phyloP scores from a whole-genome alignment of 2,888 invertebrate species.

The Tortricodes alternella region DNA sequence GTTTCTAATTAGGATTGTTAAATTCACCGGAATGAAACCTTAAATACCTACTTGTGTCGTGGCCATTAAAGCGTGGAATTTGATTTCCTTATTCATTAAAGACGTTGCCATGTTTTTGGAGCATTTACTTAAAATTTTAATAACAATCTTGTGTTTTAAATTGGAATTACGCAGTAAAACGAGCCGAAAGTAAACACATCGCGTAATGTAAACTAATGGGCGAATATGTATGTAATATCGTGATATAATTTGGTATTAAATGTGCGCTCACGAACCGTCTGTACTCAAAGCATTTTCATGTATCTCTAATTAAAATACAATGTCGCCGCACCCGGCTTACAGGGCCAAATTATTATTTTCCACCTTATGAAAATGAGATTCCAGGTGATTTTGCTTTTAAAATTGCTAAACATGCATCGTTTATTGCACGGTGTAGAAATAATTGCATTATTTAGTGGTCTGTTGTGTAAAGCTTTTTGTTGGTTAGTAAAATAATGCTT shows the following conservation, averaged over 20 bases:
- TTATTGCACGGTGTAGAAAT: neutral
- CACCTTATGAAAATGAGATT: slow-evolving; percentile 65
- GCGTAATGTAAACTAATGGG: slow-evolving; percentile 21
- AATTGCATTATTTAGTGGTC: slow-evolving; percentile 5
- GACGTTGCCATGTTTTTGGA: slow-evolving; percentile 1
- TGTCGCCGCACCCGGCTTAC: slow-evolving; percentile 60
- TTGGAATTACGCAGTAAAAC: slow-evolving; percentile 3
- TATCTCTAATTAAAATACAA: too few relatives aligned
- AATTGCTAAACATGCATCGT: slow-evolving; percentile 1
- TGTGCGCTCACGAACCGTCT: slow-evolving; percentile 52
- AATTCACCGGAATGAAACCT: slow-evolving; percentile 67
- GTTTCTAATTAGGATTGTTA: slow-evolving; percentile 74
- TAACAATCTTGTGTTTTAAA: too few relatives aligned
- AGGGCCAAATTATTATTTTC: slow-evolving; percentile 61
- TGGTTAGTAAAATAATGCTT: too few relatives aligned
- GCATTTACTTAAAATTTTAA: too few relatives aligned
- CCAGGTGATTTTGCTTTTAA: neutral
- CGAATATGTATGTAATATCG: slow-evolving; percentile 55
- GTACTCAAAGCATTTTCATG: slow-evolving; percentile 80
- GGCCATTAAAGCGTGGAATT: slow-evolving; percentile 33
- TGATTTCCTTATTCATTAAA: slow-evolving; percentile 23
- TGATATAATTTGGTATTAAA: slow-evolving; percentile 63
- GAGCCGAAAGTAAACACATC: slow-evolving; percentile 3
- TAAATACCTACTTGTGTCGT: slow-evolving; percentile 53
- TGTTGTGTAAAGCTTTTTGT: neutral